These are phyloP conservation scores for Dendrolimus punctatus DNA, from an alignment of 1,140 invertebrate species.

Conservation along the genomic window DNA sequence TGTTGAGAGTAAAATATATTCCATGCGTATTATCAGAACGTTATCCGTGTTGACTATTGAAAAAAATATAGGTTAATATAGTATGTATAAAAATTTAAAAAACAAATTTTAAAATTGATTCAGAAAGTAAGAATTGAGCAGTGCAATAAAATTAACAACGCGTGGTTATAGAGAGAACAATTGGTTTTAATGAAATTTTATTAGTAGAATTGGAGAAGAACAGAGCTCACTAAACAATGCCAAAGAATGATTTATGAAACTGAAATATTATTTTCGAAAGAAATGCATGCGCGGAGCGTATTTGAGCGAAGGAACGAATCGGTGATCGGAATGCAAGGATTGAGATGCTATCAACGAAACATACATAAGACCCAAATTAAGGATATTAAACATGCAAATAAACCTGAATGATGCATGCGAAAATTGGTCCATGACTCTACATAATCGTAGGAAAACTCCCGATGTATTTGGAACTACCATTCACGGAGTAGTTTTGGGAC, in stretches of 20 bases:
- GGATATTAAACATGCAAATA: constrained; percentile 11
- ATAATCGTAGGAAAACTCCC: constrained; percentile 37
- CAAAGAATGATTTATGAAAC: constrained; percentile 58
- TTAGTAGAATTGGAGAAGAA: constrained; percentile 37
- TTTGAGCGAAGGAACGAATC: constrained; percentile 25
- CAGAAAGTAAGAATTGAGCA: constrained; percentile 23
- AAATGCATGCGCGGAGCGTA: constrained; percentile 26
- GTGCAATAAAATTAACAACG: constrained; percentile 44
- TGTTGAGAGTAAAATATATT: constrained; percentile 20
- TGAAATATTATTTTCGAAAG: constrained; percentile 20
- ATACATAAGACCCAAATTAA: constrained; percentile 19
- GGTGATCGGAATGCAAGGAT: constrained; percentile 36
- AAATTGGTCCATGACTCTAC: constrained; percentile 27
- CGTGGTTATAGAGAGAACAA: constrained; percentile 25
- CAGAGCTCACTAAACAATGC: constrained; percentile 67
- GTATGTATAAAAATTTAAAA: constrained; percentile 8
- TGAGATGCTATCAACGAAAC: constrained; percentile 23
- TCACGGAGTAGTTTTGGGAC: constrained; percentile 43
- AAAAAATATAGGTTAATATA: too few species aligned
- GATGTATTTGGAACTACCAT: constrained; percentile 40
- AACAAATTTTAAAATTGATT: constrained; percentile 1
- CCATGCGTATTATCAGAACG: constrained; percentile 10
- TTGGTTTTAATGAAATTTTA: constrained; percentile 25
- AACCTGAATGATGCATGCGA: not conserved
- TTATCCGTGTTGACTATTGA: too few species aligned